Evolutionary conservation across 2,113 vertebrate genomes (phyloP), one percentile per base, ranked within the genome.

Genomic region (Tyrannus savana): DNA sequence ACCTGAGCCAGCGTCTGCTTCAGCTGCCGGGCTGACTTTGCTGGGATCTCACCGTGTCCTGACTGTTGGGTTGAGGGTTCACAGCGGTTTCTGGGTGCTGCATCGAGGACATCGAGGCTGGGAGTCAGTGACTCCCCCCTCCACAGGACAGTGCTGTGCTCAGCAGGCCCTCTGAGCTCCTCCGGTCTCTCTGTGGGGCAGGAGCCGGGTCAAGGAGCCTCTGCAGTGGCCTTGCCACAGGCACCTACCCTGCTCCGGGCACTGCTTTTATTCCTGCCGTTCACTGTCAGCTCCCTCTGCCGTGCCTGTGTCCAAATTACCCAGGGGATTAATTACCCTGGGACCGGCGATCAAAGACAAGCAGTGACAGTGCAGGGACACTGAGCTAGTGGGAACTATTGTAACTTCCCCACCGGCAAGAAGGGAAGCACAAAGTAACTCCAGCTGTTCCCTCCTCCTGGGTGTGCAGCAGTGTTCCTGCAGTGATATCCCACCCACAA

Each of bases 81-180:
- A 47, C 2, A 0, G 47, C 2, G 25, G 18, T 39, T 75, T 55
- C 18, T 42, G 79, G 19, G 37, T 0, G 0, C 76, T 77, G 49
- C 73, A 49, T 52, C 2, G 3, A 73, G 37, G 58, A 35, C 3
- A 1, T 1, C 14, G 74, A 39, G n/a, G 42, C 77, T 41, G 77
- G 63, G 47, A 21, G 16, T 60, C 0, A 1, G 35, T 8, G 53
- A n/a, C 31, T 50, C 27, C 2, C 22, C 22, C 15, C 22, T 50
- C 6, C 17, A 25, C 1, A 27, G 80, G 25, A 22, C 50, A n/a
- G 16, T 19, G 50, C 39, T 16, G 1, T 0, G 4, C 50, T 53
- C 59, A 69, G 89, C 50, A 58, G 37, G 9, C 30, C 16, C 60
- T 62, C 72, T 3, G 71, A 66, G 76, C 44, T 91, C 76, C 59